These are phyloP conservation scores for Fulmarus glacialis DNA, from an alignment of 2,113 vertebrate genomes.

Conservation along the genomic window DNA sequence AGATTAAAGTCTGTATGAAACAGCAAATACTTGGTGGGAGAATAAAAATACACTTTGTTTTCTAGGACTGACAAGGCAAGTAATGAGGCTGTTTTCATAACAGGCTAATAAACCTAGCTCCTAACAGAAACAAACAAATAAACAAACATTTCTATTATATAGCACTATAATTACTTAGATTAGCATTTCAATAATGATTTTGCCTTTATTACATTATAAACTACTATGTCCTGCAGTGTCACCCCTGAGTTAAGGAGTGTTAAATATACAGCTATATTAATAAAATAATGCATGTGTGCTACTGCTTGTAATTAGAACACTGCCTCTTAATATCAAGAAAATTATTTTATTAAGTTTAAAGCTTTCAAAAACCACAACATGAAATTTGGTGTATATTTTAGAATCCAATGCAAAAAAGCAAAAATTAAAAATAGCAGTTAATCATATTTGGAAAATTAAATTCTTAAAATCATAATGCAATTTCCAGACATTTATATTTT, in stretches of 20 bases:
- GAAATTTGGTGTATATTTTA: neutral
- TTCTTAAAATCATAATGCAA: neutral
- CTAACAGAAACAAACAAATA: neutral
- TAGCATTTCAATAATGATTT: neutral
- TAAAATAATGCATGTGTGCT: neutral
- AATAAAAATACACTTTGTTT: neutral
- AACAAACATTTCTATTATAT: neutral
- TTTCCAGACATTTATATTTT: neutral
- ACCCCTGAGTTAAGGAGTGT: neutral
- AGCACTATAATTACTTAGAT: neutral
- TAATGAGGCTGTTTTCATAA: neutral
- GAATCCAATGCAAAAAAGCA: neutral
- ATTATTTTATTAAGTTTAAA: neutral
- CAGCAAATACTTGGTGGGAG: neutral
- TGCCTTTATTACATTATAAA: neutral
- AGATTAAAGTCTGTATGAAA: neutral
- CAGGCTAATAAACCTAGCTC: neutral
- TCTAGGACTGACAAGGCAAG: neutral
- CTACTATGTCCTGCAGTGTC: neutral
- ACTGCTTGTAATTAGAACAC: neutral
- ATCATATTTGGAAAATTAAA: neutral
- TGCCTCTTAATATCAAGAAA: neutral
- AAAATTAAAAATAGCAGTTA: neutral
- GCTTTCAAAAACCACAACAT: neutral
- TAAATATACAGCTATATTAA: neutral